These are phyloP conservation scores for Echiichthys vipera DNA, from an alignment of 2,797 vertebrate genomes.

Conservation along the genomic window DNA sequence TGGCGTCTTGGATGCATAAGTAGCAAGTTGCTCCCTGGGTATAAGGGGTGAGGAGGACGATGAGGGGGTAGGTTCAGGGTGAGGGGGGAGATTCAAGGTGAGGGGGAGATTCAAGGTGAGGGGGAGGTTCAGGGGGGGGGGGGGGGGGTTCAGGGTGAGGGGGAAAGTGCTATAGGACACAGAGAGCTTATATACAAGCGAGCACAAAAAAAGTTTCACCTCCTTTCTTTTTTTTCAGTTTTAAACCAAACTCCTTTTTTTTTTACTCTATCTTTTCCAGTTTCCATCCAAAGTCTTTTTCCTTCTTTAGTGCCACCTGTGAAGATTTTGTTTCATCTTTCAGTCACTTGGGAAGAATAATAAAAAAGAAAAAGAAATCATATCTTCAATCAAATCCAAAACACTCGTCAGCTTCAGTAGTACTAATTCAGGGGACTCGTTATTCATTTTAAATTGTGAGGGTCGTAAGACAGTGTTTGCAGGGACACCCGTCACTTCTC, in stretches of 20 bases:
- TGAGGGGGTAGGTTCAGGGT: conserved; percentile 45
- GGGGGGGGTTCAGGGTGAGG: conserved; percentile 60
- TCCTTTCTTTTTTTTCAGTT: conserved; percentile 25
- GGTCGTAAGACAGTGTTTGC: conserved; percentile 23
- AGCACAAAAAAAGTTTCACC: conserved; percentile 64
- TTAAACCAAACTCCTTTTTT: conserved; percentile 28
- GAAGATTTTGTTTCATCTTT: conserved; percentile 43
- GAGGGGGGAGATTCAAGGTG: too few relatives aligned
- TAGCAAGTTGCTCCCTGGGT: conserved; percentile 77
- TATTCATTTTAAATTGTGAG: conserved; percentile 23
- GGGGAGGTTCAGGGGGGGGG: conserved; percentile 66
- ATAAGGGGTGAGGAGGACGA: conserved; percentile 40
- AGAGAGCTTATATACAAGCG: conserved; percentile 86
- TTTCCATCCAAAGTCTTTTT: conserved; percentile 47
- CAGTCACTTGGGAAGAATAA: conserved; percentile 59
- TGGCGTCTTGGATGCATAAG: conserved; percentile 85
- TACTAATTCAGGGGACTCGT: conserved; percentile 25
- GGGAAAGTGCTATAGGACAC: conserved; percentile 86
- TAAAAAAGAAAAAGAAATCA: conserved; percentile 38
- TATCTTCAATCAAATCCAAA: conserved; percentile 38
- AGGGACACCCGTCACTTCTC: conserved; percentile 4
- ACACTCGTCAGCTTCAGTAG: conserved; percentile 21
- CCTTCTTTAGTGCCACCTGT: conserved; percentile 64
- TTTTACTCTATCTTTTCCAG: conserved; percentile 38
- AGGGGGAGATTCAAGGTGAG: conserved; percentile 55